These are phyloP conservation scores for Ophion slaviceki DNA, from an alignment of 2,888 invertebrate species.

Conservation along the genomic window DNA sequence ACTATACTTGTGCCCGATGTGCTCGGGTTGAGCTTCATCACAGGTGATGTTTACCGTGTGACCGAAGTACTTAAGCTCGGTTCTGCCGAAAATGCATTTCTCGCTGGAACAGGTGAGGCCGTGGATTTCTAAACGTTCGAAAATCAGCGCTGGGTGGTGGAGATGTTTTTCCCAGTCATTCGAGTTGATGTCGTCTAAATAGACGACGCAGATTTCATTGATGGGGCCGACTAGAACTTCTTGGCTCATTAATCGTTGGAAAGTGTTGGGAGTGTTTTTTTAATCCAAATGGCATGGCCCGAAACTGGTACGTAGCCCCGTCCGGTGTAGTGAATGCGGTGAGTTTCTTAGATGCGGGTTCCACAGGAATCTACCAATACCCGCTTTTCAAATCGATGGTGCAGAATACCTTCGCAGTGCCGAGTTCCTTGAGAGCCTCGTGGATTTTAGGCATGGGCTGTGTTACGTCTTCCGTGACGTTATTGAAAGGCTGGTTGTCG, in stretches of 20 bases:
- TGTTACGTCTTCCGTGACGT: constrained; percentile 39
- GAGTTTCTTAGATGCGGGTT: constrained; percentile 56
- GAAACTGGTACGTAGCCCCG: constrained; percentile 72
- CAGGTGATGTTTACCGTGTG: neutral
- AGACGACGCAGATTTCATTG: constrained; percentile 63
- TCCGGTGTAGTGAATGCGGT: constrained; percentile 74
- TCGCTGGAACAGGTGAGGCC: constrained; percentile 13
- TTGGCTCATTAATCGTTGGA: constrained; percentile 73
- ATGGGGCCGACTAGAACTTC: constrained; percentile 67
- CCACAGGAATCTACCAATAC: constrained; percentile 76
- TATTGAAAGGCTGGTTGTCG: neutral
- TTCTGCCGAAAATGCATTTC: constrained; percentile 6
- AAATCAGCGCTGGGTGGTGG: neutral
- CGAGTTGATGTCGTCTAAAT: constrained; percentile 2
- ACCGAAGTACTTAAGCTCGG: neutral
- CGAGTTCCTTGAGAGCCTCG: constrained; percentile 67
- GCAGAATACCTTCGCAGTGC: constrained; percentile 71
- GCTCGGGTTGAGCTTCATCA: constrained; percentile 41
- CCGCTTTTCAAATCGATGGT: constrained; percentile 74
- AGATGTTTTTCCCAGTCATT: constrained; percentile 6
- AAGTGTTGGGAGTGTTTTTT: constrained; percentile 73
- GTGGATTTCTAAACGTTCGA: constrained; percentile 12
- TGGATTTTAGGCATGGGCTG: constrained; percentile 54
- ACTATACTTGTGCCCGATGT: neutral
- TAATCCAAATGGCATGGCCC: constrained; percentile 73